Base-by-base conservation (phyloP, 2,888 invertebrate genomes). In the Drosophila imparisetae region DNA sequence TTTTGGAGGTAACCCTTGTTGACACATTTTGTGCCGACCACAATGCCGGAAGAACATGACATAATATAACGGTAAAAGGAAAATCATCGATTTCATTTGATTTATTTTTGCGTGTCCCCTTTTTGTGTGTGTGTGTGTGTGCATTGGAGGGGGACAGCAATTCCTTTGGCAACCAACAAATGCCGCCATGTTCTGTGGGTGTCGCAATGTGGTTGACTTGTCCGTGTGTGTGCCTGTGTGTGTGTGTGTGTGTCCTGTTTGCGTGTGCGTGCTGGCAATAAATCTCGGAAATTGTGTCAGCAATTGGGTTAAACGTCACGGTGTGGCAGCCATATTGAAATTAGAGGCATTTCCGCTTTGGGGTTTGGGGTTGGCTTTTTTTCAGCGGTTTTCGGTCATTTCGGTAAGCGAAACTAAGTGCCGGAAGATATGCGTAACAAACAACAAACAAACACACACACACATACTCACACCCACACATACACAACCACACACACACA, bases 241-340 rank as follows among this genome's bases (percentile, higher is more conserved):
- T 38, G 40, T 48, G 30, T 53, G 54, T 48, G 48, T 64, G 30
- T 48, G 67, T 45, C 24, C 45, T 45, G 45, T 24, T 45, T 57
- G 66, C 52, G 69, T 77, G 81, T 70, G 71, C 55, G 81, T 83
- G 70, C 32, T 59, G 73, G 78, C 74, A 80, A 85, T 85, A 85
- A 85, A 85, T 85, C 88, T 89, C 85, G 85, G 85, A 85, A 89
- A 89, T 85, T 87, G 90, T 89, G 85, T 85, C 88, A 89, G 83
- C 86, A 83, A 89, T 86, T 83, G 83, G 85, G 86, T 88, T 80
- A 78, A 83, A 63, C 78, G 72, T 75, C 67, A 66, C 62, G 67
- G 71, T 64, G 68, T 45, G 77, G 71, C 77, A 32, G 77, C 90
- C 88, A 89, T 89, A 87, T 89, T 89, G 88, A 89, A 85, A 89